Evolutionary conservation across 2,797 vertebrate species (phyloP).

Genomic region (Rhinogobio ventralis): DNA sequence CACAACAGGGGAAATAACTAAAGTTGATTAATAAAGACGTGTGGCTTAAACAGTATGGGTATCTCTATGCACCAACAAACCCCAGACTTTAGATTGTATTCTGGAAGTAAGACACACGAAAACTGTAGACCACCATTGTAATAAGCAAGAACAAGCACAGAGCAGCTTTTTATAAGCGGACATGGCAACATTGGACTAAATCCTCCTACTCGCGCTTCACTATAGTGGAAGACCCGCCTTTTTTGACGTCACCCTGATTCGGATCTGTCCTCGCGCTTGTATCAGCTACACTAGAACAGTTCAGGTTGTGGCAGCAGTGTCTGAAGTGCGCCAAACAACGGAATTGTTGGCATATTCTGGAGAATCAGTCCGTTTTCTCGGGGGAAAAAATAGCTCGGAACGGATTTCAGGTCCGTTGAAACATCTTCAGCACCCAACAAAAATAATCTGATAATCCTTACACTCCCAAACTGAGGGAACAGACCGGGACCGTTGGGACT

Average conservation of each 20-base stretch:
- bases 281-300: conserved; percentile 68
- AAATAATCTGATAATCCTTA: conserved; percentile 39
- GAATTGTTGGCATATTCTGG: conserved; percentile 34
- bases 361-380: not conserved
- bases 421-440: conserved; percentile 31
- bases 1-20: not conserved
- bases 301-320: conserved; percentile 58
- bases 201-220: conserved; percentile 35
- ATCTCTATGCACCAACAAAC: not conserved
- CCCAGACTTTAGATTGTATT: too few relatives aligned
- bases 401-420: conserved; percentile 29
- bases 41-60: not conserved
- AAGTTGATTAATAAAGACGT: not conserved
- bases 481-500: conserved; percentile 37
- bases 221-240: conserved; percentile 69
- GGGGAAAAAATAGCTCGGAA: not conserved
- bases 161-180: not conserved
- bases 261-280: conserved; percentile 69
- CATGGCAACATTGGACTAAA: conserved; percentile 31
- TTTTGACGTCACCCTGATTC: conserved; percentile 74
- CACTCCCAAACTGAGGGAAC: conserved; percentile 34
- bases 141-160: not conserved
- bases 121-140: not conserved
- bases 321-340: conserved; percentile 18
- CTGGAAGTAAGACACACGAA: not conserved